phyloP scores from a whole-genome alignment of 1,140 invertebrate genomes.

The Microplitis demolitor region DNA sequence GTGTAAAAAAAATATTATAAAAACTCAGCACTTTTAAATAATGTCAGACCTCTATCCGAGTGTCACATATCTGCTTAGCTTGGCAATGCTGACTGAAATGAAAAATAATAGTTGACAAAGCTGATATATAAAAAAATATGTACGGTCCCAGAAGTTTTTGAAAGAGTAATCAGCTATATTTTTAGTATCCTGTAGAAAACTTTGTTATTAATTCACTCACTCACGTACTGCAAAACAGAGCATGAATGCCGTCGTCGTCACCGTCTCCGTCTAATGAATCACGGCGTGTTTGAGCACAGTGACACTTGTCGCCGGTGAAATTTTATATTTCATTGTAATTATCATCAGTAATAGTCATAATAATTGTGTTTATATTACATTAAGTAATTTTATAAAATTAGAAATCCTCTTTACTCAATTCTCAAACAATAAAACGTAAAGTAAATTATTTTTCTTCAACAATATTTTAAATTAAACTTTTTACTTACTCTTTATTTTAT shows the following conservation, averaged over 20 bases:
- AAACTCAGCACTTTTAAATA: neutral
- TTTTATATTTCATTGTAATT: slow-evolving; percentile 7
- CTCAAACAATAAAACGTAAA: too few relatives aligned
- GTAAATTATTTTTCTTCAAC: too few relatives aligned
- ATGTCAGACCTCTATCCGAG: too few relatives aligned
- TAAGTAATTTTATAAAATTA: neutral
- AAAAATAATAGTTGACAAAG: neutral
- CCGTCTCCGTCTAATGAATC: slow-evolving; percentile 25
- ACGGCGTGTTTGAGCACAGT: slow-evolving; percentile 17
- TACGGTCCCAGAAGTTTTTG: neutral
- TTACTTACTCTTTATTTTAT: too few relatives aligned
- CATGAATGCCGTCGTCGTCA: slow-evolving; percentile 51
- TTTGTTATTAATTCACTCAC: slow-evolving; percentile 41
- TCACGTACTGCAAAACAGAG: slow-evolving; percentile 48
- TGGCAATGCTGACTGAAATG: too few relatives aligned
- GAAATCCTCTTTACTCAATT: too few relatives aligned
- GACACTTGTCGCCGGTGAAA: slow-evolving; percentile 43
- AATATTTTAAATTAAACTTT: too few relatives aligned
- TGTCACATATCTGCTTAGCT: too few relatives aligned
- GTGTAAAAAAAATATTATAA: neutral
- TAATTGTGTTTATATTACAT: neutral
- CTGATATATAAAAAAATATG: neutral
- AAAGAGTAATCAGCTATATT: neutral
- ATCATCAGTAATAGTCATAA: neutral
- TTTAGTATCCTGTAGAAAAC: slow-evolving; percentile 52